Evolutionary conservation across 2,113 vertebrate species (phyloP).

Genomic region (Gnathonemus echidnorhynchus): DNA sequence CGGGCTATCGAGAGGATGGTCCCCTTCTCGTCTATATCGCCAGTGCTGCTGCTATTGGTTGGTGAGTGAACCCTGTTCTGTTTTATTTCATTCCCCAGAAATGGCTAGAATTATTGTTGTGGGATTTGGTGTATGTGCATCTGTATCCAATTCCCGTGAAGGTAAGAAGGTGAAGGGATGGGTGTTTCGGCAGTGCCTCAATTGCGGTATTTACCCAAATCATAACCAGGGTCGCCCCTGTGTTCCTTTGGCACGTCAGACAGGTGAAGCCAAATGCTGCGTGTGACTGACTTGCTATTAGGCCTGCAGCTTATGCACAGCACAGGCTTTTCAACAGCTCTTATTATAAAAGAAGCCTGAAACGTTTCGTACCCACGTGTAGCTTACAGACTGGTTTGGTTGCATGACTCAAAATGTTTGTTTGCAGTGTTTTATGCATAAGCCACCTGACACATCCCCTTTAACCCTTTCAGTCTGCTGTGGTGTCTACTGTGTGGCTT

Average conservation of each 20-base stretch:
- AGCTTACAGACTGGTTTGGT: background rate
- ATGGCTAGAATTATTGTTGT: background rate
- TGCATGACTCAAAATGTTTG: background rate
- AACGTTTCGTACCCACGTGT: background rate
- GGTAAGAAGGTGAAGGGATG: constrained; percentile 40
- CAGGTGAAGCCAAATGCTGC: background rate
- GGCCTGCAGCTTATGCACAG: background rate
- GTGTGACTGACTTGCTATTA: background rate
- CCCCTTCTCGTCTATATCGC: background rate
- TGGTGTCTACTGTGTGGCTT: background rate
- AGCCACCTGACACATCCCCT: background rate
- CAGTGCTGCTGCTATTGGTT: constrained; percentile 2
- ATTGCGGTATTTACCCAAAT: background rate
- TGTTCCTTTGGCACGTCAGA: background rate
- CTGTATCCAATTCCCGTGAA: background rate
- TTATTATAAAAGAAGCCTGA: background rate
- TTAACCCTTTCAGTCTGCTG: background rate
- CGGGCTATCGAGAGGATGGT: background rate
- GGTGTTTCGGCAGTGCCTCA: constrained; percentile 31
- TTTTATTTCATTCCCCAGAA: background rate
- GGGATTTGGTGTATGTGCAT: background rate
- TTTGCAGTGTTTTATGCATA: background rate
- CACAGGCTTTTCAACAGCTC: background rate
- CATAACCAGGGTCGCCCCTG: background rate
- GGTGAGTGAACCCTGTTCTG: constrained; percentile 4